A percentile compares a stretch with the other conserved stretches of the same genome.
Evolutionary conservation across 2,888 invertebrate species (phyloP).

Genomic region (Hemaris fuciformis): DNA sequence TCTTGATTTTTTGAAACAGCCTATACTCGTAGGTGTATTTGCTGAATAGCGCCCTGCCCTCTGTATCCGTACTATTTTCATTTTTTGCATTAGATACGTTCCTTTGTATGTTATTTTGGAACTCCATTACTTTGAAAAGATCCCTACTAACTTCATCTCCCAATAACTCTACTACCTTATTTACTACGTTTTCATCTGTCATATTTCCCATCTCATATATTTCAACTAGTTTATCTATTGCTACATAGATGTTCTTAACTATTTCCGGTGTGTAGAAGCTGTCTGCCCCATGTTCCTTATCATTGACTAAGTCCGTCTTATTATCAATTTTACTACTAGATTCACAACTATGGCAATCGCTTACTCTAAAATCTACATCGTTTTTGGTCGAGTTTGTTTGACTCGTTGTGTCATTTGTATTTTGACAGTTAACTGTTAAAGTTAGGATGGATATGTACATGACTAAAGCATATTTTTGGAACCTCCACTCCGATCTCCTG

Average conservation of each 20-base stretch:
- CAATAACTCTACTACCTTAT: conserved; percentile 79
- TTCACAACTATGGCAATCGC: conserved; percentile 74
- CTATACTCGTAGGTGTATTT: conserved; percentile 76
- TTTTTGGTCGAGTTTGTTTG: conserved; percentile 62
- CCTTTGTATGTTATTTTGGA: conserved; percentile 73
- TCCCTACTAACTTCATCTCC: conserved; percentile 81
- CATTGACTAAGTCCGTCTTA: conserved; percentile 28
- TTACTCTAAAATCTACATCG: conserved; percentile 61
- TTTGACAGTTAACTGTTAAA: conserved; percentile 54
- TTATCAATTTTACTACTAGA: conserved; percentile 51
- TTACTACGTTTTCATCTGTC: conserved; percentile 66
- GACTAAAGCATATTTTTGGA: conserved; percentile 44
- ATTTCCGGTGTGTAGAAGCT: conserved; percentile 26
- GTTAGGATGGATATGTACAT: conserved; percentile 55
- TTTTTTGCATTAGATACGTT: conserved; percentile 21
- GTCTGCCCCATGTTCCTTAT: conserved; percentile 20
- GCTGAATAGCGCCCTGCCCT: conserved; percentile 64
- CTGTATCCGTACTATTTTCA: conserved; percentile 25
- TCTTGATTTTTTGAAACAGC: conserved; percentile 80
- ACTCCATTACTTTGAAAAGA: conserved; percentile 80
- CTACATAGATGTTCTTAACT: conserved; percentile 53
- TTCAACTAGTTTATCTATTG: conserved; percentile 52
- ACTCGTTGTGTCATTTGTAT: conserved; percentile 47
- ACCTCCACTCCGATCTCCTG: conserved; percentile 60
- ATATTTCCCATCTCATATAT: conserved; percentile 59